Evolutionary conservation across 1,140 invertebrate species (phyloP), one percentile per base, ranked within the genome.

Genomic region (Nasonia giraulti): DNA sequence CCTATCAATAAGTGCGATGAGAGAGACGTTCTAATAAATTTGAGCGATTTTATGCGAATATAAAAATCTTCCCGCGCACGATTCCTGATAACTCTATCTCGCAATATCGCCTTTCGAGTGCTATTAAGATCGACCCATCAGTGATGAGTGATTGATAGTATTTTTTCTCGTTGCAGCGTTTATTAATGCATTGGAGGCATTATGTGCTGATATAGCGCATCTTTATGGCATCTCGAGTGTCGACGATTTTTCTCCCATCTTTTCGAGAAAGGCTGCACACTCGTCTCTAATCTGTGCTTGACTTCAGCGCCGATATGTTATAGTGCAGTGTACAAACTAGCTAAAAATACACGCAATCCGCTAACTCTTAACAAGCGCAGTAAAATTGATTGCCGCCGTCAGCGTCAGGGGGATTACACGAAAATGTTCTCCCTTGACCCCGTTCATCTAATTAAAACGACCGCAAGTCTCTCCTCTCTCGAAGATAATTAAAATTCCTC

Each of bases 401-500:
- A 71, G 55, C 68, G 11, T 69, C 27, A 71, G 23, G 27, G 5
- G 3, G 27, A 44, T 69, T 40, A 47, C 14, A 44, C 8, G 14
- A 78, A 77, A 69, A 83, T 27, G 47, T 37, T 37, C 55, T 68
- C 44, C 50, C 55, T 83, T 71, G 47, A 79, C 75, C 68, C 55
- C 66, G 31, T 84, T 77, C 37, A 33, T 27, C 23, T 62, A 40
- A 10, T 76, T 27, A 20, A 82, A 40, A 27, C 23, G 23, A 69
- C 1, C 27, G 27, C 14, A 66, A 7, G 20, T 82, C 27, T 14
- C 20, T 75, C 74, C 37, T 47, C 74, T 27, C 47, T 66, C 20
- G 76, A 78, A 66, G 40, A 44, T 78, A 76, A 82, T 82, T 82
- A 76, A n/a, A n/a, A 68, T 27, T 33, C n/a, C 55, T 40, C 11